Base-by-base conservation (phyloP, 2,113 vertebrate species). In the Pseudorectes ferrugineus region DNA sequence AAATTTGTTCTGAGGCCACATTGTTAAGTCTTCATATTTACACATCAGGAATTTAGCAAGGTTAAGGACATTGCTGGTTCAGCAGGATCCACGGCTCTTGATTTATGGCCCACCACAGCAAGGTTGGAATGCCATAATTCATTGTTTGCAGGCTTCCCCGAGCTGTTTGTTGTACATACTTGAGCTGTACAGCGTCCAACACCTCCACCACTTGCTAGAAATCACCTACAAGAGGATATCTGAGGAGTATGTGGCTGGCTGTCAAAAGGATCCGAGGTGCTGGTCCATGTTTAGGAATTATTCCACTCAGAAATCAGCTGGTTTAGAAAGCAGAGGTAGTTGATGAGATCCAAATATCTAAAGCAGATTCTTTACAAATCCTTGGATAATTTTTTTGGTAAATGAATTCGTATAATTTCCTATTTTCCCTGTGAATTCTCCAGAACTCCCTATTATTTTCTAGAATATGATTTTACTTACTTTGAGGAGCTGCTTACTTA, bases 21-120 rank as follows among this genome's bases (percentile, higher is more conserved):
- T 25, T 74, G 71, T 86, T 85, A 89, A 81, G 76, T 63, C 59
- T 92, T 94, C 73, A 36, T 92, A 80, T 89, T 95, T 91, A 74
- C 91, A 77, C 49, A 4, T 76, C 85, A 88, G 80, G 86, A 94
- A 92, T 88, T 87, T 28, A 65, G 49, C 61, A 92, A 97, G 86
- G 80, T 95, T 95, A 76, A 91, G 78, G 81, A 94, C 80, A 29
- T 49, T 90, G 95, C 94, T 91, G 72, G 73, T 86, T 96, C 92
- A 97, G 94, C 95, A 94, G 45, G 25, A 83, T 57, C 82, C 55
- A 26, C 0, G 2, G 61, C 71, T 87, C 57, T 63, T 94, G 89
- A 93, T 97, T 93, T 89, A 96, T 96, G 72, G 63, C 33, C 51
- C 82, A 81, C 61, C 43, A 40, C 62, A 26, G 58, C 11, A 40